These are phyloP conservation scores for Pseudocheirus occidentalis DNA, from an alignment of 2,797 vertebrate species.

Conservation along the genomic window DNA sequence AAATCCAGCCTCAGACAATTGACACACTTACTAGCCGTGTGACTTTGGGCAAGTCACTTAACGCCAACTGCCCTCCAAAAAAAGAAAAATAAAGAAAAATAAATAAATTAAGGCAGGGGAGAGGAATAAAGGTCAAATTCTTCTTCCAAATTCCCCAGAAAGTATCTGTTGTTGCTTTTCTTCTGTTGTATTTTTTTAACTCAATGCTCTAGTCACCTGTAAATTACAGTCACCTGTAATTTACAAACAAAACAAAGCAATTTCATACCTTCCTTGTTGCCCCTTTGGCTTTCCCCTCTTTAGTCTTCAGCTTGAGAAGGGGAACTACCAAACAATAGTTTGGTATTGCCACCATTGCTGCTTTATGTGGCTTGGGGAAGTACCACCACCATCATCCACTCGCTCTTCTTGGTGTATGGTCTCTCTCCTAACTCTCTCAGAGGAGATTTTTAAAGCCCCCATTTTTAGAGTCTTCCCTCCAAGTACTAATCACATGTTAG, in stretches of 20 bases:
- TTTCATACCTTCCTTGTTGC: not conserved
- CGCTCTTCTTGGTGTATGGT: not conserved
- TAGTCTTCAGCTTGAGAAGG: no score
- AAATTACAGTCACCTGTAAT: no score
- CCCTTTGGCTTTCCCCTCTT: not conserved
- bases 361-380: not conserved
- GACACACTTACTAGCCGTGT: no score
- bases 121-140: not conserved
- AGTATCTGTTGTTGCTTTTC: no score
- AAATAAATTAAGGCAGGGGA: not conserved
- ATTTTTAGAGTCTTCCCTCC: not conserved
- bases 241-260: not conserved
- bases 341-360: not conserved
- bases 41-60: no score
- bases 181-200: not conserved
- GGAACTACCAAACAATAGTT: no score
- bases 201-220: not conserved
- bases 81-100: no score
- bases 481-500: no score
- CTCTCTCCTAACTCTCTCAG: not conserved
- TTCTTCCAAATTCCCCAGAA: no score
- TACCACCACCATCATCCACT: not conserved
- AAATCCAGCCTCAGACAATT: no score
- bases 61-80: no score
- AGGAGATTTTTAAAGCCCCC: no score